Base-by-base conservation (phyloP, 37 sponge, comb jelly and placozoan species). In the Petrosia ficiformis region DNA sequence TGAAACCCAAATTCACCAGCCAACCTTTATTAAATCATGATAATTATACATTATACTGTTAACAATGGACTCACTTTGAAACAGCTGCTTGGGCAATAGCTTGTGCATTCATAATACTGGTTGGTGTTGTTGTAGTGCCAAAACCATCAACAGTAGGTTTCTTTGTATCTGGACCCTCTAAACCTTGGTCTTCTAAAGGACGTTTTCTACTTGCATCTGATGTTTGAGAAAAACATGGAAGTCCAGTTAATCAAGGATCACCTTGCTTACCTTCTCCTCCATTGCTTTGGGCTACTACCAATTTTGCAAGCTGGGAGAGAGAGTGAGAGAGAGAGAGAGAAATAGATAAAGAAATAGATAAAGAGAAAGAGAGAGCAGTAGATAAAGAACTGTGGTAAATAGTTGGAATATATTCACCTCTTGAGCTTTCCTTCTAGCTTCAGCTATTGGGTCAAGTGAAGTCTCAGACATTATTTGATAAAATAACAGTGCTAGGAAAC, bases 21-120 rank as follows among this genome's bases (percentile, higher is more conserved):
- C 66, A 86, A 68, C 54, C 54, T 14, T 14, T 48, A 8, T 14
- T 14, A 48, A 14, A 19, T 48, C 8, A 19, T 48, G 14, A 48
- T 48, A 48, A 14, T 48, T 48, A 48, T 48, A 19, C 8, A 48
- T 48, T 48, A 48, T 19, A 48, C 14, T 48, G n/a, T n/a, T n/a
- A n/a, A n/a, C n/a, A n/a, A n/a, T n/a, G n/a, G n/a, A 8, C 8
- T 28, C 4, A 84, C 82, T 90, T 90, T 2, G 90, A 86, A 73
- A 90, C 76, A 22, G 90, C 90, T 39, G 85, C 73, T 54, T 90
- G 90, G 16, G 86, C 90, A 56, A 90, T 75, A 33, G 77, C 77
- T 66, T 89, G 85, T 0, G 85, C 76, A n/a, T n/a, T n/a, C n/a
- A n/a, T n/a, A n/a, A n/a, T 30, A 78, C 82, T 4, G 57, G 34